Conservation (phyloP, 2,113 vertebrate genomes). For the Anolis carolinensis region DNA sequence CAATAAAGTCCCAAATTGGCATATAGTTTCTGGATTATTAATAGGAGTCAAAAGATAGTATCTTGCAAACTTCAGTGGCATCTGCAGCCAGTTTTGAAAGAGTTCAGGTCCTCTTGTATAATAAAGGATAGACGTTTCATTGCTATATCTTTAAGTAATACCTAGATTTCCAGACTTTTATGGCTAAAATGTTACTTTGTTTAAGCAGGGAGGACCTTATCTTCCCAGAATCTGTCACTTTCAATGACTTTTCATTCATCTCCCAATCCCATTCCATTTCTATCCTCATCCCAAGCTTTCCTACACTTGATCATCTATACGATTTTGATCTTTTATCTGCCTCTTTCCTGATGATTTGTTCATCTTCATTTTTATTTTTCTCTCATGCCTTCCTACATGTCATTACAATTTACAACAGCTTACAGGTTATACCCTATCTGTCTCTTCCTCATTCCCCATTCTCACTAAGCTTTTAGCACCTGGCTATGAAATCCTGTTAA, state of each 20-base stretch:
- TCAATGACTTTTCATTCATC: slow-evolving; percentile 53
- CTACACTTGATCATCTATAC: slow-evolving; percentile 33
- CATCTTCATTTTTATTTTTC: background rate
- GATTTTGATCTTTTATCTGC: slow-evolving; percentile 41
- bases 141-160: slow-evolving; percentile 49
- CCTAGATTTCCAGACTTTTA: slow-evolving; percentile 62
- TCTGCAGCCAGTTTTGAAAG: slow-evolving; percentile 29
- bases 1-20: background rate
- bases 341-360: slow-evolving; percentile 37
- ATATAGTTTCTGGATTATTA: background rate
- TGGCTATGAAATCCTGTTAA: background rate
- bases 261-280: slow-evolving; percentile 33
- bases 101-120: slow-evolving; percentile 34
- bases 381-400: slow-evolving; percentile 34
- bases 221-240: slow-evolving; percentile 53
- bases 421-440: background rate
- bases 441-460: background rate
- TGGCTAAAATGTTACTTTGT: slow-evolving; percentile 50
- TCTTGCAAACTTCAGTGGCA: slow-evolving; percentile 4
- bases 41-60: background rate
- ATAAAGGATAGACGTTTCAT: slow-evolving; percentile 55
- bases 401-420: slow-evolving; percentile 6
- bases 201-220: slow-evolving; percentile 50
- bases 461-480: background rate
- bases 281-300: slow-evolving; percentile 18